Evolutionary conservation across 2,888 invertebrate species (phyloP).

Genomic region (Apeira syringaria): DNA sequence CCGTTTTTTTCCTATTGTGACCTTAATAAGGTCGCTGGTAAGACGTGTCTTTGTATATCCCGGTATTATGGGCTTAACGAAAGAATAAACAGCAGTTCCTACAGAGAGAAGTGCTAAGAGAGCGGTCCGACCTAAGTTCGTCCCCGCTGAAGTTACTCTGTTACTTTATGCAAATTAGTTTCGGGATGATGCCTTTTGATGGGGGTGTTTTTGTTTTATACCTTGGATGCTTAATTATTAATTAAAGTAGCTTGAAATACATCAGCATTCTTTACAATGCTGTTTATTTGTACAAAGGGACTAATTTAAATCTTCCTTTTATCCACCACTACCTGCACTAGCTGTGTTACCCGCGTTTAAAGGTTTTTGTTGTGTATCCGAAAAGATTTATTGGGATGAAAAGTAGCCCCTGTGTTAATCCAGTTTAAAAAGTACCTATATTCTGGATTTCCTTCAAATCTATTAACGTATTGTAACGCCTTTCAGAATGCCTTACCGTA

Average conservation of each 20-base stretch:
- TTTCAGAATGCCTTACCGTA: too few relatives aligned
- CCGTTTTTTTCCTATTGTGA: conserved; percentile 9
- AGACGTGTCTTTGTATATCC: conserved; percentile 10
- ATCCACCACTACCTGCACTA: too few relatives aligned
- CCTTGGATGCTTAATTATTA: conserved; percentile 15
- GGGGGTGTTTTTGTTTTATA: conserved; percentile 39
- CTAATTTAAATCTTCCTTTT: too few relatives aligned
- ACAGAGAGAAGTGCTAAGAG: conserved; percentile 41
- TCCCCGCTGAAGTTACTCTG: conserved; percentile 36
- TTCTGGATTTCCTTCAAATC: too few relatives aligned
- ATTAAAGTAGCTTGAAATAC: conserved; percentile 15
- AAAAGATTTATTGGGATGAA: too few relatives aligned
- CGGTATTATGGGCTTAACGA: conserved; percentile 17
- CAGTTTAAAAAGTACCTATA: too few relatives aligned
- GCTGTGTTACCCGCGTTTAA: too few relatives aligned
- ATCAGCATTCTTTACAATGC: not conserved
- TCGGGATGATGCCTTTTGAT: conserved; percentile 40
- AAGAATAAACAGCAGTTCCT: conserved; percentile 29
- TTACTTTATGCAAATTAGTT: conserved; percentile 49
- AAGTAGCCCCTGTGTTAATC: too few relatives aligned
- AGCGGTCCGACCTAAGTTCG: conserved; percentile 34
- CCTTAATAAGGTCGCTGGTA: conserved; percentile 13
- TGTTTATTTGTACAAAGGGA: too few relatives aligned
- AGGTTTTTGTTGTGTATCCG: too few relatives aligned
- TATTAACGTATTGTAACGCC: too few relatives aligned